Base-by-base conservation (phyloP, 2,797 vertebrate genomes). In the Prunella strophiata region DNA sequence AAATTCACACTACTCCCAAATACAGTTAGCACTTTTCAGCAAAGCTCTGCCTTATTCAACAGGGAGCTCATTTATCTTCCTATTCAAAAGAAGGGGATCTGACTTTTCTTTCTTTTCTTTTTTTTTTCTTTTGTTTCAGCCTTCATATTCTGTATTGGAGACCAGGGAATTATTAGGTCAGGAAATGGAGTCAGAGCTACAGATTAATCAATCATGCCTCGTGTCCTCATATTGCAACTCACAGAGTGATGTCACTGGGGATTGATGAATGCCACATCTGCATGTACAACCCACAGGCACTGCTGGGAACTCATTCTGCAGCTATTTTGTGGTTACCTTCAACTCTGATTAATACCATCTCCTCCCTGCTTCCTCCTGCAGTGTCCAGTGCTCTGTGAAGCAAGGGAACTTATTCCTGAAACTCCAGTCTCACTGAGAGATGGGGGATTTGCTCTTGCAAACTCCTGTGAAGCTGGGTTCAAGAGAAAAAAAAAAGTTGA, bases 231-330 rank as follows among this genome's bases (percentile, higher is more conserved):
- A 91, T 85, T 96, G 92, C 92, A 94, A 88, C 94, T 93, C 85
- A 73, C 42, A 84, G 77, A 59, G 74, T 91, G 96, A 91, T 85
- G 89, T 95, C 94, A 93, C 23, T 36, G 80, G 74, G 94, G 87
- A 66, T 11, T 87, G 91, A 91, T 94, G 89, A 86, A 87, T 89
- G 93, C 89, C 92, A 93, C 89, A 91, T 94, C 88, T 96, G 88
- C 85, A 86, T 74, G 89, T 54, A 45, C 77, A 82, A 22, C 85
- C 78, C 91, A 74, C 55, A 95, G 89, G 50, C 91, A 50, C 58
- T 63, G 59, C 59, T 6, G 65, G 89, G 79, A 94, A 93, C 80
- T 90, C 80, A 77, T 74, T 61, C 93, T 76, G 21, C 74, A 86
- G 85, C 77, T 91, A 67, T 91, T 95, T 65, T 93, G 89, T 81